Percentiles rank a stretch among this genome's conserved stretches.
phyloP scores from a whole-genome alignment of 35 echinoderm and acorn worm genomes.

The Ophiothrix spiculata region DNA sequence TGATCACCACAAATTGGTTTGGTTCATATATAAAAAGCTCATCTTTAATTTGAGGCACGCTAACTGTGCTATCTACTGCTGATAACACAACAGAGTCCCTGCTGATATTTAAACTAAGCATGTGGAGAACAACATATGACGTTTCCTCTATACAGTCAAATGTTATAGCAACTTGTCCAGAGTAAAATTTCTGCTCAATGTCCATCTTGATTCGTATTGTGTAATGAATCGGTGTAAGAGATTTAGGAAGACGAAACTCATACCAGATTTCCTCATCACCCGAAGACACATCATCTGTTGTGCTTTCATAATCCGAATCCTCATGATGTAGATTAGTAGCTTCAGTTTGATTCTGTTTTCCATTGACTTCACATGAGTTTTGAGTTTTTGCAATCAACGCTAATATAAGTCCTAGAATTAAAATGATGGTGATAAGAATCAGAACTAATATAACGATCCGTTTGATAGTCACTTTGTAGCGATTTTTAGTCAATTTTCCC shows the following conservation, averaged over 20 bases:
- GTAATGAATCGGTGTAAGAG: background rate
- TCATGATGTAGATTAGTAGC: no score
- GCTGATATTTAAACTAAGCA: background rate
- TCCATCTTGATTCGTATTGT: background rate
- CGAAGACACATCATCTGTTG: no score
- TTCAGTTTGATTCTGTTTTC: background rate
- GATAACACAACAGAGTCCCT: background rate
- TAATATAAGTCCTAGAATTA: background rate
- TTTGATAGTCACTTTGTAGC: background rate
- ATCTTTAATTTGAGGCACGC: background rate
- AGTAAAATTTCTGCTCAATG: background rate
- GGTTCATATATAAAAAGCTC: constrained; percentile 3
- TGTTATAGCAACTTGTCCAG: background rate
- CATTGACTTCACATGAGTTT: background rate
- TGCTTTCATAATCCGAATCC: no score
- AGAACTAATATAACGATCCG: background rate
- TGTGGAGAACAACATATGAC: background rate
- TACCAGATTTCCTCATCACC: background rate
- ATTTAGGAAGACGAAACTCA: background rate
- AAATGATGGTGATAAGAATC: background rate
- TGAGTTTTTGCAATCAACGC: background rate
- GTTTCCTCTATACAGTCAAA: background rate
- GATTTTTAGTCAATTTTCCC: background rate
- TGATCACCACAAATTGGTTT: background rate
- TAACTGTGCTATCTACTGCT: background rate